Evolutionary conservation across 2,888 invertebrate genomes (phyloP).

Genomic region (Mycogona germanica): DNA sequence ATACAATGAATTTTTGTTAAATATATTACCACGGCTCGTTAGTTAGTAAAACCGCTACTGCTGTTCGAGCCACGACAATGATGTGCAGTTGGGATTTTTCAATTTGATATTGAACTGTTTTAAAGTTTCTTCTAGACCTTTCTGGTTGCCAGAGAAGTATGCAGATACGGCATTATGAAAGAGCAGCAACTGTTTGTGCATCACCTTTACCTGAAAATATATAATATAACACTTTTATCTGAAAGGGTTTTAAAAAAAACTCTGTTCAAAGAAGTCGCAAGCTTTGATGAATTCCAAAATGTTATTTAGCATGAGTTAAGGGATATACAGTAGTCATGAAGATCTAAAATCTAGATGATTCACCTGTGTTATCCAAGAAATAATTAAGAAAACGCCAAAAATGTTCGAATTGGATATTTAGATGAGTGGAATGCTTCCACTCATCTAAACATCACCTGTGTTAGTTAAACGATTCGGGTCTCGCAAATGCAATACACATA

Average conservation of each 20-base stretch:
- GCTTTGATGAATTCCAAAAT: neutral
- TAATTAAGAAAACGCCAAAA: too few species aligned
- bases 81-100: conserved; percentile 60
- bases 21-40: neutral
- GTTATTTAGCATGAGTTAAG: too few species aligned
- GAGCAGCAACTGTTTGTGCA: conserved; percentile 92
- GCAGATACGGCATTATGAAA: conserved; percentile 96
- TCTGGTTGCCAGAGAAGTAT: conserved; percentile 93
- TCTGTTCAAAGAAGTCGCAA: neutral
- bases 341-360: too few species aligned
- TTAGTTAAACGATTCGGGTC: too few species aligned
- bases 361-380: too few species aligned
- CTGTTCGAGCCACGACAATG: conserved; percentile 67
- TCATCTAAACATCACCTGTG: too few species aligned
- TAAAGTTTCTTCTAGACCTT: conserved; percentile 80
- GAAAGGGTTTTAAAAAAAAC: neutral
- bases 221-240: neutral
- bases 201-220: conserved; percentile 78
- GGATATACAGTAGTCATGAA: too few species aligned
- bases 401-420: neutral
- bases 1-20: neutral
- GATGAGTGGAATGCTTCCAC: too few species aligned
- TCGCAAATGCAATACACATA: conserved; percentile 1
- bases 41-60: conserved; percentile 22
- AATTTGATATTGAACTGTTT: conserved; percentile 91